phyloP scores from a whole-genome alignment of 1,140 invertebrate species.

The Globodera rostochiensis region DNA sequence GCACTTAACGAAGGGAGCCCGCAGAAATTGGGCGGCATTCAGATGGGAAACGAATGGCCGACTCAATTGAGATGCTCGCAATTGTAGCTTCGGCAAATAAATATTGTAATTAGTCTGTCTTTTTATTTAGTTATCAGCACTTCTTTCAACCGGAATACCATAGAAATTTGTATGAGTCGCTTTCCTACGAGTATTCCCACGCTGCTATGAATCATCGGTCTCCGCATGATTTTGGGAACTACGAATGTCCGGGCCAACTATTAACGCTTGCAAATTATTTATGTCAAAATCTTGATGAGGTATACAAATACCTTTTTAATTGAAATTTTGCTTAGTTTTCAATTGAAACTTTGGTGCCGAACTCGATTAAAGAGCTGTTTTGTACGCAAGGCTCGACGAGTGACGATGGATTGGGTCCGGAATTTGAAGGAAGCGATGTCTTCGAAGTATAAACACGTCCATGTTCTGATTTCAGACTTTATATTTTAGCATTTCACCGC shows the following conservation, averaged over 20 bases:
- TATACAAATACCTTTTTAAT: background rate
- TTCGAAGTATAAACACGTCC: background rate
- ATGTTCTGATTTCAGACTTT: background rate
- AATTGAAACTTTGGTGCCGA: slow-evolving; percentile 15
- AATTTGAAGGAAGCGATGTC: background rate
- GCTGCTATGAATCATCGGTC: background rate
- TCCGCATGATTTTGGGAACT: slow-evolving; percentile 11
- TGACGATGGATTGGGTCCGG: background rate
- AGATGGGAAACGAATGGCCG: background rate
- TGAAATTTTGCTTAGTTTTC: slow-evolving; percentile 6
- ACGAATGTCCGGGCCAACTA: slow-evolving; percentile 17
- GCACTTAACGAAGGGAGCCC: background rate
- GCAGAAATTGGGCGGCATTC: background rate
- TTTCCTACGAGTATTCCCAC: slow-evolving; percentile 5
- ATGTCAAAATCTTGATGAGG: background rate
- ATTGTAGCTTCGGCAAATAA: background rate
- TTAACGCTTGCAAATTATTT: slow-evolving; percentile 12
- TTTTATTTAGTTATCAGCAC: slow-evolving; percentile 37
- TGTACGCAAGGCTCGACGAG: background rate
- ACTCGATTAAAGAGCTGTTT: slow-evolving; percentile 22
- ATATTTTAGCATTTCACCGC: background rate
- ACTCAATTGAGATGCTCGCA: background rate
- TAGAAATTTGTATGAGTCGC: slow-evolving; percentile 17
- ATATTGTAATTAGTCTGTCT: background rate
- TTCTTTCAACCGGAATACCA: slow-evolving; percentile 35